These are phyloP conservation scores for Pelobates fuscus DNA, from an alignment of 2,113 vertebrate genomes.

Conservation along the genomic window DNA sequence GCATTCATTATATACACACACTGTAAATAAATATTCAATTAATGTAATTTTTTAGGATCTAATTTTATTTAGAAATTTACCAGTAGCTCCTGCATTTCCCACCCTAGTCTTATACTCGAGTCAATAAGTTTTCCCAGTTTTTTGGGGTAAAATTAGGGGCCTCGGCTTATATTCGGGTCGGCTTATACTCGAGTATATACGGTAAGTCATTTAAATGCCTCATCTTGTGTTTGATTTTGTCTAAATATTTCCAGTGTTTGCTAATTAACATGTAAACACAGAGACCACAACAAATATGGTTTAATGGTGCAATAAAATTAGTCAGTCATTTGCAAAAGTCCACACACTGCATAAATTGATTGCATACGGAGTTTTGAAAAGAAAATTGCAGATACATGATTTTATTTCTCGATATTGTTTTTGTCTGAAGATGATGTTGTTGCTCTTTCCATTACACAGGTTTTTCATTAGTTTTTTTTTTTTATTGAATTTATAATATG, in stretches of 20 bases:
- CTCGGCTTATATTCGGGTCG: too few relatives aligned
- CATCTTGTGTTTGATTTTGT: not conserved
- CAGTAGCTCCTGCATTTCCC: too few relatives aligned
- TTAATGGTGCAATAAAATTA: conserved; percentile 1
- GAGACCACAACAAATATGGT: not conserved
- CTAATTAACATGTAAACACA: not conserved
- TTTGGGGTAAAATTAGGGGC: too few relatives aligned
- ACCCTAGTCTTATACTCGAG: too few relatives aligned
- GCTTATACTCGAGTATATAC: too few relatives aligned
- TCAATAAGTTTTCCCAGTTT: too few relatives aligned
- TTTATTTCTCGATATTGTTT: not conserved
- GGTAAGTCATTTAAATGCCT: not conserved
- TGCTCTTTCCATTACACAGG: not conserved
- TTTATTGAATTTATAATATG: not conserved
- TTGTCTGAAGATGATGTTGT: not conserved
- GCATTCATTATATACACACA: too few relatives aligned
- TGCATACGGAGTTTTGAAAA: not conserved
- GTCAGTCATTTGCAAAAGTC: not conserved
- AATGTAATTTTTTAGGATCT: too few relatives aligned
- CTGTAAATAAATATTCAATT: too few relatives aligned
- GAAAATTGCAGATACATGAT: not conserved
- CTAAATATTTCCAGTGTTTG: not conserved
- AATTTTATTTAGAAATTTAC: too few relatives aligned
- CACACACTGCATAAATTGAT: not conserved
- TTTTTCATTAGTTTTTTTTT: not conserved